Conservation (phyloP, 2,888 invertebrate genomes). For the Drosophila kambysellisi region DNA sequence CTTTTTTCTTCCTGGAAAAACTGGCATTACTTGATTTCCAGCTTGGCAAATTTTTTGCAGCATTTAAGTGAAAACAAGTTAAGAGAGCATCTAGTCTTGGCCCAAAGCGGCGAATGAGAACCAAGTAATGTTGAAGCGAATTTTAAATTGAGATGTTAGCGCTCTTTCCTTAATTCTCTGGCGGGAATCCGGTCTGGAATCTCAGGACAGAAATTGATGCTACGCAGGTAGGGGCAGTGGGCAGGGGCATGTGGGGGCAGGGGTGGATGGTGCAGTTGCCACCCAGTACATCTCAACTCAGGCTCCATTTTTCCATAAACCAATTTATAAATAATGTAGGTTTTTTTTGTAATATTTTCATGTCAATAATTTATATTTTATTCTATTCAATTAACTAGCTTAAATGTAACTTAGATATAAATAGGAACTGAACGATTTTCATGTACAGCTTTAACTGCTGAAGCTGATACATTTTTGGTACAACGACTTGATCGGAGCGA, state of each 20-base stretch:
- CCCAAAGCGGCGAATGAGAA: neutral
- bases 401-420: neutral
- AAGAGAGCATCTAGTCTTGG: neutral
- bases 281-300: neutral
- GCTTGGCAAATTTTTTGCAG: neutral
- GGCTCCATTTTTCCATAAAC: neutral
- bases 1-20: neutral
- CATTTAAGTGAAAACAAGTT: neutral
- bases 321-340: neutral
- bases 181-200: neutral
- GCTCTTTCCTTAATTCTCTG: neutral
- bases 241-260: neutral
- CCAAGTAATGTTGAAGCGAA: neutral
- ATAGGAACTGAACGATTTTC: constrained; percentile 19
- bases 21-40: neutral
- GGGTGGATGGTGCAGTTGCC: neutral
- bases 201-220: neutral
- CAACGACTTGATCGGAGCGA: constrained; percentile 75
- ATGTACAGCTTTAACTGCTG: constrained; percentile 20
- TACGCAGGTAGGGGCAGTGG: neutral
- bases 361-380: neutral
- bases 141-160: neutral
- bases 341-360: neutral
- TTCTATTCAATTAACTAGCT: constrained; percentile 10
- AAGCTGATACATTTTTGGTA: constrained; percentile 65